A percentile compares a stretch with the other conserved stretches of the same genome.
Conservation (phyloP, 2,888 invertebrate species). For the Ophonus ardosiacus region DNA sequence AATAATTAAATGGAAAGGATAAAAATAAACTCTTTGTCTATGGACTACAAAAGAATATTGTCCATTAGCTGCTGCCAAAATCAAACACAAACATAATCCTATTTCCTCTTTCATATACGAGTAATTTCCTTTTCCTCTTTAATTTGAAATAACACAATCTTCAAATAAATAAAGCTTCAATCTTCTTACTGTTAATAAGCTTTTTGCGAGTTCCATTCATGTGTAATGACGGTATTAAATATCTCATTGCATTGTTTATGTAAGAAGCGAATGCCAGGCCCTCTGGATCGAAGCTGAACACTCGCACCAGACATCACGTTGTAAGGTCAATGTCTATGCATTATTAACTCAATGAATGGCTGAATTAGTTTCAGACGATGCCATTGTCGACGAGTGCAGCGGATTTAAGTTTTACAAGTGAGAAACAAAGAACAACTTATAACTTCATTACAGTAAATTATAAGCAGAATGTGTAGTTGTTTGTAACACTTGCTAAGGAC, state of each 20-base stretch:
- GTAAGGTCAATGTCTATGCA: slow-evolving; percentile 31
- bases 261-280: neutral
- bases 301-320: slow-evolving; percentile 1
- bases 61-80: too few relatives aligned
- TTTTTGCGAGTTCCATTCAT: slow-evolving; percentile 3
- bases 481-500: too few relatives aligned
- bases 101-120: too few relatives aligned
- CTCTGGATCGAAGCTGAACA: neutral
- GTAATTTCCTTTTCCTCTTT: too few relatives aligned
- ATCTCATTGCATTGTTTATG: slow-evolving; percentile 4
- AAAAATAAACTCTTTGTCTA: too few relatives aligned
- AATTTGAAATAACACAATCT: too few relatives aligned
- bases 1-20: too few relatives aligned
- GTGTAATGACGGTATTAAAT: neutral
- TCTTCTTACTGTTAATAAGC: neutral
- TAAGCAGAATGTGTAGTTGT: too few relatives aligned
- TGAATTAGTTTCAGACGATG: slow-evolving; percentile 21
- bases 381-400: neutral
- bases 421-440: too few relatives aligned
- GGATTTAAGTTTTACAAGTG: neutral
- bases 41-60: too few relatives aligned
- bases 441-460: too few relatives aligned
- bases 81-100: too few relatives aligned
- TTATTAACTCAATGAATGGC: slow-evolving; percentile 8
- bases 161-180: neutral